Percentiles rank a stretch among this genome's conserved stretches.
Evolutionary conservation across 2,113 vertebrate species (phyloP).

Genomic region (Scophthalmus maximus): DNA sequence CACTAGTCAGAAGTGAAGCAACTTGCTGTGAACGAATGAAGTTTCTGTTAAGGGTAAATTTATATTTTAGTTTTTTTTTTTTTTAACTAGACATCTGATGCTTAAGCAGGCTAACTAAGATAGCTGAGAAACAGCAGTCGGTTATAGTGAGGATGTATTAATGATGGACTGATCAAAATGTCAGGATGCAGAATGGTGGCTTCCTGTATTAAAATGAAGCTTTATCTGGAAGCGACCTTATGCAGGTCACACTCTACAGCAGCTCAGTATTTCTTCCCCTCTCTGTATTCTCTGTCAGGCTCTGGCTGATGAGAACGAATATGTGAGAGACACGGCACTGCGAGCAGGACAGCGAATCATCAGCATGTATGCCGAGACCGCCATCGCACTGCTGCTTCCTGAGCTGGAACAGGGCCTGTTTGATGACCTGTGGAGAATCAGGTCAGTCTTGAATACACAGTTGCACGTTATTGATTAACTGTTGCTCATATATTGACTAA

Average conservation of each 20-base stretch:
- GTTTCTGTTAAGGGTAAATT: too few relatives aligned
- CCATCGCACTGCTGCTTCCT: constrained; percentile 93
- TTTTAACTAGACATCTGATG: too few relatives aligned
- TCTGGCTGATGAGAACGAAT: constrained; percentile 97
- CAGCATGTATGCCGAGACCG: constrained; percentile 97
- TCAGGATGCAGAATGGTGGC: too few relatives aligned
- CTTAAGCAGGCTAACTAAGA: too few relatives aligned
- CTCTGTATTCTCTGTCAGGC: constrained; percentile 81
- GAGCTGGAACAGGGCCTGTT: constrained; percentile 99
- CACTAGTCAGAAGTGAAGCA: too few relatives aligned
- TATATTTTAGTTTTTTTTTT: neutral
- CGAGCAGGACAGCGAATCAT: constrained; percentile 95
- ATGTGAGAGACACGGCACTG: constrained; percentile 95
- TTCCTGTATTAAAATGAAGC: too few relatives aligned
- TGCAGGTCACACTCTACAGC: neutral
- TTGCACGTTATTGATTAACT: neutral
- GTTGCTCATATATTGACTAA: neutral
- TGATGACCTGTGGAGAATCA: constrained; percentile 97
- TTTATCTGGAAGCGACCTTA: neutral
- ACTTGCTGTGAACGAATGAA: too few relatives aligned
- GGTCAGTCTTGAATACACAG: constrained; percentile 74
- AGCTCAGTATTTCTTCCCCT: neutral
- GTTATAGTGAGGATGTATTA: too few relatives aligned
- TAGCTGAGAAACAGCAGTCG: too few relatives aligned
- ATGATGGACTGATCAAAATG: too few relatives aligned